phyloP scores from a whole-genome alignment of 2,888 invertebrate genomes.

The Apodemia duryi region DNA sequence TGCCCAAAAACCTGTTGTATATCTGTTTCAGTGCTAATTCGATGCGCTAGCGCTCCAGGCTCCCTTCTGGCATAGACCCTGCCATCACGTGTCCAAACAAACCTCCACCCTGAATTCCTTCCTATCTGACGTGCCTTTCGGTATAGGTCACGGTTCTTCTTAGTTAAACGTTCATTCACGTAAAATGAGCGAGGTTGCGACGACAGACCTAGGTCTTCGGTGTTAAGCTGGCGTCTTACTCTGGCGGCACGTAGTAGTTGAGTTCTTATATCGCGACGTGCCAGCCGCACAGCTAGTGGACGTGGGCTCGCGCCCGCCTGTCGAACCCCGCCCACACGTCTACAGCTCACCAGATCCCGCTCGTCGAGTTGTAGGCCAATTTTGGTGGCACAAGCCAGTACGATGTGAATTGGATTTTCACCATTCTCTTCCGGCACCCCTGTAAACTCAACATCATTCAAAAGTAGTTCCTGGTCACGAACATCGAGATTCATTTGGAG shows the following conservation, averaged over 20 bases:
- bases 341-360: slow-evolving; percentile 24
- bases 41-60: background rate
- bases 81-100: slow-evolving; percentile 28
- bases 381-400: slow-evolving; percentile 21
- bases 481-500: slow-evolving; percentile 23
- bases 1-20: too few relatives aligned
- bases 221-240: slow-evolving; percentile 23
- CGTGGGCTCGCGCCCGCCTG: slow-evolving; percentile 23
- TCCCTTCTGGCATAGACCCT: slow-evolving; percentile 20
- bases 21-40: too few relatives aligned
- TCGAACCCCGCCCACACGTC: background rate
- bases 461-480: slow-evolving; percentile 24
- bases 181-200: slow-evolving; percentile 21
- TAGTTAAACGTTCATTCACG: slow-evolving; percentile 30
- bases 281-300: slow-evolving; percentile 25
- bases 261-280: slow-evolving; percentile 24
- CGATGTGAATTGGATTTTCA: slow-evolving; percentile 23
- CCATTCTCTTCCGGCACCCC: slow-evolving; percentile 23
- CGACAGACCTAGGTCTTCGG: slow-evolving; percentile 18
- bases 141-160: slow-evolving; percentile 28
- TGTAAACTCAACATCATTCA: slow-evolving; percentile 26
- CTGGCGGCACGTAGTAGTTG: slow-evolving; percentile 26
- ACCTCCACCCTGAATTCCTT: slow-evolving; percentile 23
- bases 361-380: slow-evolving; percentile 24
- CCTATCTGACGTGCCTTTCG: slow-evolving; percentile 24